These are phyloP conservation scores for Calliopum simillimum DNA, from an alignment of 2,888 invertebrate genomes.

Conservation along the genomic window DNA sequence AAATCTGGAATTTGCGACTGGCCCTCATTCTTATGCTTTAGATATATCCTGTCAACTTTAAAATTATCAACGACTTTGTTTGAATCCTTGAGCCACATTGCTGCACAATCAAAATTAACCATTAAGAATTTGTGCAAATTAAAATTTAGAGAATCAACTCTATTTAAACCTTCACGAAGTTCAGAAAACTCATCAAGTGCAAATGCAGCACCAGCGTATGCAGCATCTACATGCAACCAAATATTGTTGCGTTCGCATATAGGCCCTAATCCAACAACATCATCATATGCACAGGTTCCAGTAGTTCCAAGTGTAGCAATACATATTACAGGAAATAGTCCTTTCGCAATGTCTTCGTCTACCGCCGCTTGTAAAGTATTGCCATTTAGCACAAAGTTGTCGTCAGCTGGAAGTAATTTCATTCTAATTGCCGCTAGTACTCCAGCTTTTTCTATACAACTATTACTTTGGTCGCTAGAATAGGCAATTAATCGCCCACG, in stretches of 20 bases:
- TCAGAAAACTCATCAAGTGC: slow-evolving; percentile 89
- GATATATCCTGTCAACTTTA: slow-evolving; percentile 90
- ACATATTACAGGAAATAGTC: slow-evolving; percentile 89
- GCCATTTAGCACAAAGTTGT: slow-evolving; percentile 78
- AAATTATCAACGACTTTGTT: slow-evolving; percentile 85
- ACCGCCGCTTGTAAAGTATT: slow-evolving; percentile 77
- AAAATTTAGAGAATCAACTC: slow-evolving; percentile 90
- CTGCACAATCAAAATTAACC: slow-evolving; percentile 95
- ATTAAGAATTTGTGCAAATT: slow-evolving; percentile 97
- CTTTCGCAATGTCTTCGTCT: slow-evolving; percentile 79
- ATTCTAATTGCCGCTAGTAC: slow-evolving; percentile 83
- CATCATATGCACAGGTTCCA: slow-evolving; percentile 88
- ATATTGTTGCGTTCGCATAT: slow-evolving; percentile 80
- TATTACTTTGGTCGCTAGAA: slow-evolving; percentile 88
- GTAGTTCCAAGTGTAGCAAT: slow-evolving; percentile 90
- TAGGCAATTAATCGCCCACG: slow-evolving; percentile 83
- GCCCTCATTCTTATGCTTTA: slow-evolving; percentile 79
- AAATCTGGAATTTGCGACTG: slow-evolving; percentile 72
- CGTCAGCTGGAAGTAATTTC: slow-evolving; percentile 75
- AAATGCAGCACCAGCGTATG: slow-evolving; percentile 93
- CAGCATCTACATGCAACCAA: slow-evolving; percentile 97
- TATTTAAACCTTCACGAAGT: slow-evolving; percentile 80
- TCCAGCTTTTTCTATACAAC: slow-evolving; percentile 90
- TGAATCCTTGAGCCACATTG: slow-evolving; percentile 90
- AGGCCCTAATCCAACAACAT: slow-evolving; percentile 83